phyloP scores from a whole-genome alignment of 2,888 invertebrate genomes.

The Tachystola acroxantha region DNA sequence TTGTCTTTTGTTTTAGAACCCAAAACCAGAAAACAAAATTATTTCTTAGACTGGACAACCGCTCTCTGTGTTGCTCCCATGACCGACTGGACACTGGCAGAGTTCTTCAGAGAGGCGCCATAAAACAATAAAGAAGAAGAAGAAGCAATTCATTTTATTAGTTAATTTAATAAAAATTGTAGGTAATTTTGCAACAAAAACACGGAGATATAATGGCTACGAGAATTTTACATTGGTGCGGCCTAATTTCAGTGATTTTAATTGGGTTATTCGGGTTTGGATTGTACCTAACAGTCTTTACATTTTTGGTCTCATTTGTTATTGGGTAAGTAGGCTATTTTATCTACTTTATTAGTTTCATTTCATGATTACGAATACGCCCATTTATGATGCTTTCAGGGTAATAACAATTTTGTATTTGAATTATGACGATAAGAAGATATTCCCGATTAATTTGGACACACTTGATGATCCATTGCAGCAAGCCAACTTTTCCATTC shows the following conservation, averaged over 20 bases:
- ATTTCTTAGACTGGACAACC: too few relatives aligned
- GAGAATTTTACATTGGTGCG: slow-evolving; percentile 56
- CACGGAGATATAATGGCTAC: too few relatives aligned
- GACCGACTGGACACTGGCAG: too few relatives aligned
- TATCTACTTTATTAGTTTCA: slow-evolving; percentile 11
- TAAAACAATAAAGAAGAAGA: too few relatives aligned
- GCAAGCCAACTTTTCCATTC: slow-evolving; percentile 35
- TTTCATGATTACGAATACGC: background rate
- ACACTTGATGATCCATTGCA: slow-evolving; percentile 68
- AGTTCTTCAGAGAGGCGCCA: too few relatives aligned
- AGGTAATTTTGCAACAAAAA: too few relatives aligned
- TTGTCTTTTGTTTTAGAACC: too few relatives aligned
- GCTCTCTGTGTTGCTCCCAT: too few relatives aligned
- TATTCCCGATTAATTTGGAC: slow-evolving; percentile 59
- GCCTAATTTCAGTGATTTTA: slow-evolving; percentile 55
- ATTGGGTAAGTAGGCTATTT: slow-evolving; percentile 51
- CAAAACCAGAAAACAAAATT: too few relatives aligned
- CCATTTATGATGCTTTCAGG: slow-evolving; percentile 32
- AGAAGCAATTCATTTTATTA: too few relatives aligned
- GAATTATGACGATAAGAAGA: slow-evolving; percentile 55
- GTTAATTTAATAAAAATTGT: too few relatives aligned
- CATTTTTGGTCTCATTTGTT: slow-evolving; percentile 57
- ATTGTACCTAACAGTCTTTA: slow-evolving; percentile 53
- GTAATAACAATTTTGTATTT: slow-evolving; percentile 56
- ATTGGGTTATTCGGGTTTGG: slow-evolving; percentile 63